phyloP scores from a whole-genome alignment of 2,888 invertebrate species.

The Netelia inedita region DNA sequence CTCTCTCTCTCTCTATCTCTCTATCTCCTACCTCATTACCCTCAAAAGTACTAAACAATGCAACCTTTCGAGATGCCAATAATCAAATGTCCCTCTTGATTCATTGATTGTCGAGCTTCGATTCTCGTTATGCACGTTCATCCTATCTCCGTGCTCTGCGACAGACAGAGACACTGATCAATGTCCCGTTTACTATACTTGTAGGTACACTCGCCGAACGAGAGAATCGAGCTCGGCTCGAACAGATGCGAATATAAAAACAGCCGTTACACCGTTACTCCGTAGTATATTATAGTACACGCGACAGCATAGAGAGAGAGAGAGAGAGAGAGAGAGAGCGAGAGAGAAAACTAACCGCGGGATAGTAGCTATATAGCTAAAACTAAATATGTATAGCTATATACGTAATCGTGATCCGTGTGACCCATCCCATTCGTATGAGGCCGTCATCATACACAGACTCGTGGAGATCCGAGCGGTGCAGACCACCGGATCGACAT shows the following conservation, averaged over 20 bases:
- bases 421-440: slow-evolving; percentile 69
- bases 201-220: slow-evolving; percentile 38
- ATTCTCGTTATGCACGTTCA: neutral
- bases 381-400: slow-evolving; percentile 1
- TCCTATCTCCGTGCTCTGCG: neutral
- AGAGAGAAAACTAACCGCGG: neutral
- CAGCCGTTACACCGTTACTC: slow-evolving; percentile 66
- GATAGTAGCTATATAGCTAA: slow-evolving; percentile 23
- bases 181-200: slow-evolving; percentile 22
- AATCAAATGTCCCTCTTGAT: neutral
- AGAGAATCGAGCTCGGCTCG: slow-evolving; percentile 19
- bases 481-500: slow-evolving; percentile 61
- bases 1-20: neutral
- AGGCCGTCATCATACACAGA: slow-evolving; percentile 24
- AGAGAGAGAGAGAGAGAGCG: slow-evolving; percentile 34
- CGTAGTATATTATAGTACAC: slow-evolving; percentile 43
- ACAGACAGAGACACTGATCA: neutral
- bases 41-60: neutral
- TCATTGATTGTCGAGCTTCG: slow-evolving; percentile 4
- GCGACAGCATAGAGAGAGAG: neutral
- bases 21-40: no score
- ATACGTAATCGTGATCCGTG: slow-evolving; percentile 43
- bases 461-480: slow-evolving; percentile 35
- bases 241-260: slow-evolving; percentile 66
- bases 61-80: slow-evolving; percentile 18